Evolutionary conservation across 2,797 vertebrate species (phyloP), one percentile per base, ranked within the genome.

Genomic region (Ammospiza maritima): DNA sequence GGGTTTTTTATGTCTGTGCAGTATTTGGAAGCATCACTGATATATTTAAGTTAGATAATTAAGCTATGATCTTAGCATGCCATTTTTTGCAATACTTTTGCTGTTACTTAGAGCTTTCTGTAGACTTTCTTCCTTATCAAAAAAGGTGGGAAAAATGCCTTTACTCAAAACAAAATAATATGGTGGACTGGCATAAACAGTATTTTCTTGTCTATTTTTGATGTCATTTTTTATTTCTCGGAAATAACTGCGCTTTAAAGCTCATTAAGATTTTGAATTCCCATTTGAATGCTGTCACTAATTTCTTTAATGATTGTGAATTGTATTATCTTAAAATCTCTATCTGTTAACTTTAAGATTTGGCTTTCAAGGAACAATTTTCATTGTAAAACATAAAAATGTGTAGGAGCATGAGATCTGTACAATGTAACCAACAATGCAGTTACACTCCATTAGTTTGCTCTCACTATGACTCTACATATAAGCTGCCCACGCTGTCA

Each of bases 91-190:
- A 45, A n/a, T 58, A 38, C 0, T 38, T 53, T 38, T 78, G 3
- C 1, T 38, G 13, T 47, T 83, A 42, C 1, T 71, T 72, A 75
- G 48, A 32, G 27, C 2, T 56, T 60, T 47, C 9, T 32, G 5
- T 21, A 45, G 8, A 20, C 15, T 73, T 80, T 4, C 10, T 51
- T 71, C 83, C 40, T 78, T 60, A 71, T 20, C 27, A 74, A 57
- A 51, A 40, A 36, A 16, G 0, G 8, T 19, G 8, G 5, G 1
- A 22, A 44, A 47, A 47, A 34, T 0, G 0, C 5, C 20, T 14
- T 84, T 65, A 36, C 27, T 53, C 64, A 34, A 77, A 81, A 66
- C 53, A 71, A 57, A 38, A 64, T 42, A 40, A 51, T 47, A 26
- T 16, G 2, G 9, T 14, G 5, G 19, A 29, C 34, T 57, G 13